Evolutionary conservation across 1,140 invertebrate species (phyloP), one percentile per base, ranked within the genome.

Genomic region (Leptopilina boulardi): DNA sequence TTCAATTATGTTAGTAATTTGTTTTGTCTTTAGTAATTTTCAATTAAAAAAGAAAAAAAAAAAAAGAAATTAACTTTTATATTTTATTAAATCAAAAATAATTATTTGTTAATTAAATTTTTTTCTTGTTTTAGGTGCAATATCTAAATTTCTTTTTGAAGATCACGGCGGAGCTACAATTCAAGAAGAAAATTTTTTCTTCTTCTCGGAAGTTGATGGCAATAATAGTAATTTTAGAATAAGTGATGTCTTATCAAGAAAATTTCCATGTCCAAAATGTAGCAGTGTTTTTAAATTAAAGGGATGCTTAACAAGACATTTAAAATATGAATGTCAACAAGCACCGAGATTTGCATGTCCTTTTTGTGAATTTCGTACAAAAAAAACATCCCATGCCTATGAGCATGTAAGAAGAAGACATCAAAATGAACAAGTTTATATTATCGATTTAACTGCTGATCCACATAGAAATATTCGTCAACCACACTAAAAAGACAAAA

Each of bases 201-300:
- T 66, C 4, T 15, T 66, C 0, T 30, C n/a, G 15, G 23, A 66
- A 18, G 21, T 15, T 13, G 21, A 66, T 26, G 59, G 15, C 9
- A 26, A 30, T 26, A 26, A 30, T 26, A 26, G 9, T 66, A 30
- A 5, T 30, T 34, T 30, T 15, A n/a, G 8, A 13, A 15, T n/a
- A 11, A 66, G 18, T 19, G 9, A n/a, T 15, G 11, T 66, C 5
- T 66, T n/a, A 15, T 66, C 21, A 26, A 66, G 30, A 66, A 66
- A 30, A 66, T 66, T 66, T 13, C 59, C 59, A 1, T 66, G 59
- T 66, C 59, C 59, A 30, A 66, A 66, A n/a, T 66, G 59, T 30
- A 30, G 11, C 11, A 66, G 59, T 66, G 23, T 30, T 26, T 66
- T 66, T n/a, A 26, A 66, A 66, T 30, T 30, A 30, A 66, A 66